Evolutionary conservation across 2,797 vertebrate genomes (phyloP).

Genomic region (Setipinna tenuifilis): DNA sequence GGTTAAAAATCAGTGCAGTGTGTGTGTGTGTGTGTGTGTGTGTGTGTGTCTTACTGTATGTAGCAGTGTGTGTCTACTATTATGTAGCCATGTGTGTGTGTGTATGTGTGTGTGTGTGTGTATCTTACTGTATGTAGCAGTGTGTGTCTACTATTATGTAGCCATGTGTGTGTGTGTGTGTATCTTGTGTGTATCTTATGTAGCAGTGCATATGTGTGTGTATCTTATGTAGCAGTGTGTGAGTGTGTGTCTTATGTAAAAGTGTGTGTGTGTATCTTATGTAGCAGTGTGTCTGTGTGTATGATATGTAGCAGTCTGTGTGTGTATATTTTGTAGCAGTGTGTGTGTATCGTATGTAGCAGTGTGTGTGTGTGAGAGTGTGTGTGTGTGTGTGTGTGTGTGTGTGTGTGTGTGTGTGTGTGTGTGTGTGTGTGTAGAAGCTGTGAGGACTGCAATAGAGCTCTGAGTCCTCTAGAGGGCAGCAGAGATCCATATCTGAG

Average conservation of each 20-base stretch:
- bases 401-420: neutral
- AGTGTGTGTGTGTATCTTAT: too few relatives aligned
- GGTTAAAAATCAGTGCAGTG: too few relatives aligned
- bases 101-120: neutral
- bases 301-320: neutral
- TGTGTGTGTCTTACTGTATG: neutral
- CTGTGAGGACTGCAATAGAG: neutral
- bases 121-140: neutral
- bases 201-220: too few relatives aligned
- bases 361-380: too few relatives aligned
- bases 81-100: too few relatives aligned
- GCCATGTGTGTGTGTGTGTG: too few relatives aligned
- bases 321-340: too few relatives aligned
- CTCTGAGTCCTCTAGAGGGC: neutral
- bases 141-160: too few relatives aligned
- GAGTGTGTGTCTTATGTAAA: too few relatives aligned
- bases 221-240: too few relatives aligned
- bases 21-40: neutral
- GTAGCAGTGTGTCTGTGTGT: neutral
- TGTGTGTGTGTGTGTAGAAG: neutral
- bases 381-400: neutral
- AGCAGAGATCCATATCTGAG: neutral
- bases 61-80: neutral
- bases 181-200: too few relatives aligned
- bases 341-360: too few relatives aligned